These are phyloP conservation scores for Petrocephalus zakoni DNA, from an alignment of 2,113 vertebrate genomes.

Conservation along the genomic window DNA sequence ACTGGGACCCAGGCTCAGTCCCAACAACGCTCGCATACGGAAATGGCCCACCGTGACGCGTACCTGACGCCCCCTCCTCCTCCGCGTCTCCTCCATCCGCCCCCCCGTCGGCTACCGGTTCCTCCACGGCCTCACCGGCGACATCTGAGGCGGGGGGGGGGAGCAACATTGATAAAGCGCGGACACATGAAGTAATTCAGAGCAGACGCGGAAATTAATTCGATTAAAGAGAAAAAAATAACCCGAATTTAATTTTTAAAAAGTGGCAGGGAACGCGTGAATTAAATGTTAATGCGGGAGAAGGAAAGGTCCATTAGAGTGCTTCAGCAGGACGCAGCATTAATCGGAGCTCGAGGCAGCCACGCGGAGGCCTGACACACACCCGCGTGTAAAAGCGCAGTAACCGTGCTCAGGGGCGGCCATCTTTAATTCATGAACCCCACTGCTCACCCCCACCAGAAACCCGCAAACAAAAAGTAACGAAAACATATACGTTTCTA, in stretches of 20 bases:
- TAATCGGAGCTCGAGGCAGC: neutral
- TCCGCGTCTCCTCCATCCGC: constrained; percentile 33
- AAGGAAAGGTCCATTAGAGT: constrained; percentile 14
- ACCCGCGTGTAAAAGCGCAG: neutral
- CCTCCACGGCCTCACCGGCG: neutral
- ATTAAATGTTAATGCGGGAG: constrained; percentile 16
- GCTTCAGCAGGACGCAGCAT: constrained; percentile 5
- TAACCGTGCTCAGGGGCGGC: neutral
- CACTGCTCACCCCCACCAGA: neutral
- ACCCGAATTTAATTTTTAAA: neutral
- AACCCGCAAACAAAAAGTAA: neutral
- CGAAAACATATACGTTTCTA: constrained; percentile 12
- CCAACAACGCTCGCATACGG: neutral
- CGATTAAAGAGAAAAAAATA: neutral
- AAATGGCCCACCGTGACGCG: neutral
- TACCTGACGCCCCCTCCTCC: constrained; percentile 47
- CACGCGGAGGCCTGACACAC: neutral
- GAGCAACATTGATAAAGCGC: neutral
- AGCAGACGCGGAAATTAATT: neutral
- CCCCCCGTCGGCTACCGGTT: constrained; percentile 33
- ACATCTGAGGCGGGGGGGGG: constrained; percentile 25
- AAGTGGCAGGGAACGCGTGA: constrained; percentile 16
- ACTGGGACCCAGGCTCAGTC: neutral
- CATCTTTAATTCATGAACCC: neutral
- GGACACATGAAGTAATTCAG: neutral